Base-by-base conservation (phyloP, 2,797 vertebrate species). In the Microhierax caerulescens region DNA sequence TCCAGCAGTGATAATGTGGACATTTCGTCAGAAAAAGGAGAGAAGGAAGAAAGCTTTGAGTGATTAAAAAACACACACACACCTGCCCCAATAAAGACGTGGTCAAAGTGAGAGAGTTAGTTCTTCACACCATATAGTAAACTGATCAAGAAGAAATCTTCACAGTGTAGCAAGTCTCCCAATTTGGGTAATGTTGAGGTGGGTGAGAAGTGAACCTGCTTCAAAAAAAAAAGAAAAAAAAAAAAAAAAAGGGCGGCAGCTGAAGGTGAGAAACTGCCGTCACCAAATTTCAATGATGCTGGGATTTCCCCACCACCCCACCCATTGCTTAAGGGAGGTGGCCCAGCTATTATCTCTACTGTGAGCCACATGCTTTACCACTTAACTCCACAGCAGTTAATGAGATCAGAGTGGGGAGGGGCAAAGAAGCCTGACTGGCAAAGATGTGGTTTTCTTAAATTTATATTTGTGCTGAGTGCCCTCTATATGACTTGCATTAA, bases 261-360 rank as follows among this genome's bases (percentile, higher is more conserved):
- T 90, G 86, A 81, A 90, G 95, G 95, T 95, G 90, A 95, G 91
- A 93, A 94, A 93, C 85, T 88, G 94, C 90, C 91, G 65, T 61
- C 59, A 93, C 37, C 85, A 85, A 84, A 92, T 95, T 96, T 97
- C 95, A 94, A 88, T 43, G 47, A 12, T 92, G 93, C 94, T 95
- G 97, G 95, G 97, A 56, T 95, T 97, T 97, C 95, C 97, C 96
- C 96, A 63, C 53, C 85, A 37, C 95, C 59, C 88, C 93, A 84
- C 94, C 95, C 93, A 41, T 86, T 7, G 9, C 25, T 50, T 25
- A 13, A 60, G 78, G 77, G 82, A 77, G 81, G 39, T 85, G 59
- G 86, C 92, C 48, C 74, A 59, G 56, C 67, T 27, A 1, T 74
- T 77, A 45, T 45, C 59, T 79, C 32, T 83, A 30, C 69, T 63